phyloP scores from a whole-genome alignment of 2,888 invertebrate genomes.

The Polyommatus icarus region DNA sequence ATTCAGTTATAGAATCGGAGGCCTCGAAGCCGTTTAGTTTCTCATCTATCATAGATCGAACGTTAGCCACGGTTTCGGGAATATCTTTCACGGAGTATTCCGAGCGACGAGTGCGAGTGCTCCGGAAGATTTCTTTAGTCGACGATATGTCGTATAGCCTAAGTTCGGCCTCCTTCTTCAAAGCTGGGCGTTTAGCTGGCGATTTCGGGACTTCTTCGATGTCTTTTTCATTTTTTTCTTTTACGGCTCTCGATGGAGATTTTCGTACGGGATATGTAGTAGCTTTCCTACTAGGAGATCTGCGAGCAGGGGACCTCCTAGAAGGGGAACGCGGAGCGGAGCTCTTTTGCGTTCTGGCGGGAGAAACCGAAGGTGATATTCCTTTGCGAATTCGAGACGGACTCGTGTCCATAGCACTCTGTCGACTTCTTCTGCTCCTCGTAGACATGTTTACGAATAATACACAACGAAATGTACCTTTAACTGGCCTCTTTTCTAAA shows the following conservation, averaged over 20 bases:
- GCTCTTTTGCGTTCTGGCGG: constrained; percentile 67
- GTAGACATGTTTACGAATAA: constrained; percentile 58
- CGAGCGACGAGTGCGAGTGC: constrained; percentile 58
- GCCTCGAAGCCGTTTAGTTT: constrained; percentile 58
- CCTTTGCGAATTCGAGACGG: constrained; percentile 64
- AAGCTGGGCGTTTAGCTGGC: constrained; percentile 59
- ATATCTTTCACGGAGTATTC: constrained; percentile 66
- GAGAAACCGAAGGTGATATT: constrained; percentile 69
- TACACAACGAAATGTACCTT: not conserved
- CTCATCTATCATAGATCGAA: constrained; percentile 49
- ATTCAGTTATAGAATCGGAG: constrained; percentile 49
- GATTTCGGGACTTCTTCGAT: constrained; percentile 51
- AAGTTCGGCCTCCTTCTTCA: constrained; percentile 54
- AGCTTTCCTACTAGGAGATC: constrained; percentile 73
- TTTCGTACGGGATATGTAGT: constrained; percentile 70
- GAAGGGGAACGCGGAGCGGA: constrained; percentile 53
- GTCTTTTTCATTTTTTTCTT: constrained; percentile 51
- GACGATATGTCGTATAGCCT: constrained; percentile 53
- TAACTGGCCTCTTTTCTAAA: constrained; percentile 22
- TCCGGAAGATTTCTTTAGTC: constrained; percentile 55
- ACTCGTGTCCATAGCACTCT: constrained; percentile 59
- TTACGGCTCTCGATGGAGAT: constrained; percentile 62
- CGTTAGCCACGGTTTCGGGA: constrained; percentile 46
- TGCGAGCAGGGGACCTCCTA: constrained; percentile 59
- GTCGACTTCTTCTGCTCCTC: constrained; percentile 65